Conservation (phyloP, 2,888 invertebrate genomes). For the Lapara coniferarum region DNA sequence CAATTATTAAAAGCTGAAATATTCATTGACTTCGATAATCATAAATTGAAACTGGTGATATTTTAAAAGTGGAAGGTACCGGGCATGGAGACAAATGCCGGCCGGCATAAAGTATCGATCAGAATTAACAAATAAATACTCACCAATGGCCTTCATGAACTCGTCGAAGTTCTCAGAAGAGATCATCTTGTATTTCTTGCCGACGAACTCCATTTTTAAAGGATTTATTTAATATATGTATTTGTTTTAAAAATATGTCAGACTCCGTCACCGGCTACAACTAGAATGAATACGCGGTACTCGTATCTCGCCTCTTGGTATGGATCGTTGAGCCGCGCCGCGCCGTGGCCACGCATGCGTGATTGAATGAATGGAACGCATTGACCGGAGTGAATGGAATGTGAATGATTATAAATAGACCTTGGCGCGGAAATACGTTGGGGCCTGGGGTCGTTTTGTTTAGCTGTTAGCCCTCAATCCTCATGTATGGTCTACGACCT, state of each 20-base stretch:
- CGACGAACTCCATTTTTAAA: slow-evolving; percentile 78
- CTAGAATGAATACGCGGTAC: slow-evolving; percentile 59
- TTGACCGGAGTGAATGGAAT: slow-evolving; percentile 16
- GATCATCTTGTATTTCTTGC: slow-evolving; percentile 92
- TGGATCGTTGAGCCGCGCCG: slow-evolving; percentile 19
- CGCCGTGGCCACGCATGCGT: slow-evolving; percentile 45
- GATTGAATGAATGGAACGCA: slow-evolving; percentile 44
- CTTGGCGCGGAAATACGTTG: slow-evolving; percentile 11
- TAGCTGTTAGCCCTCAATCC: slow-evolving; percentile 13
- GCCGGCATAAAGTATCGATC: slow-evolving; percentile 52
- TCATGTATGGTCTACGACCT: slow-evolving; percentile 2
- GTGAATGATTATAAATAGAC: slow-evolving; percentile 1
- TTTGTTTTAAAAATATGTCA: slow-evolving; percentile 44
- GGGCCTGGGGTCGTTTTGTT: slow-evolving; percentile 17
- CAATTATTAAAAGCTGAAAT: background rate
- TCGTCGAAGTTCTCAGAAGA: slow-evolving; percentile 94
- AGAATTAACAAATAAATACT: slow-evolving; percentile 62
- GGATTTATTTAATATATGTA: slow-evolving; percentile 42
- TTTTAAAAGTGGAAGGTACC: background rate
- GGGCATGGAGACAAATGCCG: slow-evolving; percentile 45
- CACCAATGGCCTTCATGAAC: slow-evolving; percentile 94
- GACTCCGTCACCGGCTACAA: slow-evolving; percentile 54
- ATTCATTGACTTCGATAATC: background rate
- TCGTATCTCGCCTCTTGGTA: background rate
- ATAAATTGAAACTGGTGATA: background rate